Percentiles rank a stretch among this genome's conserved stretches.
Conservation (phyloP, 2,797 vertebrate genomes). For the Neosilurus hyrtlii region DNA sequence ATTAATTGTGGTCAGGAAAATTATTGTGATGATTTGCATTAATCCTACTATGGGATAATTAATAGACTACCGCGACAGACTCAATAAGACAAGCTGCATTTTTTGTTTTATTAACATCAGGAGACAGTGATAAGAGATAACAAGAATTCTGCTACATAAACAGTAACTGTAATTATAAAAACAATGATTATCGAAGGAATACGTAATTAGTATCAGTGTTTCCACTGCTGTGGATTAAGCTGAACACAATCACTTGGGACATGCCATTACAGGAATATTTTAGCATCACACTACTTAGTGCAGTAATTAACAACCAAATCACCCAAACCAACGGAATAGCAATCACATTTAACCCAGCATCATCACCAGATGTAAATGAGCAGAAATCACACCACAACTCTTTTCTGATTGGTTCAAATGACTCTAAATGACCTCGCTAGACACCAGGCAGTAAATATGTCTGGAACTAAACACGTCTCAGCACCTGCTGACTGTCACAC, state of each 20-base stretch:
- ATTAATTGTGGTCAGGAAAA: too few relatives aligned
- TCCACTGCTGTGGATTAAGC: neutral
- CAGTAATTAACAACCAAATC: constrained; percentile 11
- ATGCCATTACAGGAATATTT: neutral
- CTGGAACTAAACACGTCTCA: constrained; percentile 41
- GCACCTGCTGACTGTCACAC: constrained; percentile 45
- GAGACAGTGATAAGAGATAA: neutral
- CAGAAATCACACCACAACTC: neutral
- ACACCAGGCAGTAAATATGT: constrained; percentile 36
- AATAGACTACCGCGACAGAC: too few relatives aligned
- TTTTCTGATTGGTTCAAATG: constrained; percentile 23
- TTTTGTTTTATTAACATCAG: constrained; percentile 10
- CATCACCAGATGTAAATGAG: constrained; percentile 3
- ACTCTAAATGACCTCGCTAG: constrained; percentile 19
- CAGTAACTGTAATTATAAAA: neutral
- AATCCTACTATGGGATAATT: too few relatives aligned
- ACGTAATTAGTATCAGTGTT: neutral
- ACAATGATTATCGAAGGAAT: neutral
- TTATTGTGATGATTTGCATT: too few relatives aligned
- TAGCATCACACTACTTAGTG: neutral
- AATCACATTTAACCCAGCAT: constrained; percentile 8
- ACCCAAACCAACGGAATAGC: neutral
- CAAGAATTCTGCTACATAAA: neutral
- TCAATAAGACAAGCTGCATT: neutral
- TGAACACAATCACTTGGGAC: neutral